A percentile compares a stretch with the other conserved stretches of the same genome.
These are phyloP conservation scores for Orientallactaga sibirica DNA, from an alignment of 2,797 vertebrate species.

Conservation along the genomic window DNA sequence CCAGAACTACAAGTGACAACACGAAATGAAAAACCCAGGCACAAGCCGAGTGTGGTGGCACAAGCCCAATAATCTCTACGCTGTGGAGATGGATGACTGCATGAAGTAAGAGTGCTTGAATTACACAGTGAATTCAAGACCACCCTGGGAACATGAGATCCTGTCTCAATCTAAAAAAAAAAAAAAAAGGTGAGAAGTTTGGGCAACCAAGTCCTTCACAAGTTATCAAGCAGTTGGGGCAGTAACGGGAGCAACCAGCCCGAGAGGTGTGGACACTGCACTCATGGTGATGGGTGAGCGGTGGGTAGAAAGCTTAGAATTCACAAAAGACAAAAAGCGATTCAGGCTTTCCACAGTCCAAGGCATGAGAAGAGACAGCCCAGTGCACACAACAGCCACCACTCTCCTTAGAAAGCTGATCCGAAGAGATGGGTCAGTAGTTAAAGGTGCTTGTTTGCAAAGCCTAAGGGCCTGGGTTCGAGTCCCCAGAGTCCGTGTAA, in stretches of 20 bases:
- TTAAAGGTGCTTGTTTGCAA: too few species aligned
- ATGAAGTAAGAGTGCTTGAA: not conserved
- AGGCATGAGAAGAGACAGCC: not conserved
- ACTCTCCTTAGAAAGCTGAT: not conserved
- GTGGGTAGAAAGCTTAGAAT: not conserved
- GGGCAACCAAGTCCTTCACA: not conserved
- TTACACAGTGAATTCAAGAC: not conserved
- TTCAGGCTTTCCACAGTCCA: not conserved
- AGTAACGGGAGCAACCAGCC: not conserved
- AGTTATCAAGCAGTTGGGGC: not conserved
- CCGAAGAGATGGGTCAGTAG: too few species aligned
- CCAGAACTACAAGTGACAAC: not conserved
- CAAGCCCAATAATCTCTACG: not conserved
- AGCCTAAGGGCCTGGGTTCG: too few species aligned
- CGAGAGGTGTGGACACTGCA: not conserved
- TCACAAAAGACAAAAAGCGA: not conserved
- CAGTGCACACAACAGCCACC: not conserved
- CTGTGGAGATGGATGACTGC: not conserved
- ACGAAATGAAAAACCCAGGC: not conserved
- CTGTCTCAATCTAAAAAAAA: not conserved
- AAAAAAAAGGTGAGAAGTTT: not conserved
- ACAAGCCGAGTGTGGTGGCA: not conserved
- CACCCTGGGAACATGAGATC: not conserved
- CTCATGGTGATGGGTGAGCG: not conserved
- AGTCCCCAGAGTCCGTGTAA: too few species aligned